A percentile compares a stretch with the other conserved stretches of the same genome.
phyloP scores from a whole-genome alignment of 1,140 invertebrate genomes.

The Acromyrmex echinatior region DNA sequence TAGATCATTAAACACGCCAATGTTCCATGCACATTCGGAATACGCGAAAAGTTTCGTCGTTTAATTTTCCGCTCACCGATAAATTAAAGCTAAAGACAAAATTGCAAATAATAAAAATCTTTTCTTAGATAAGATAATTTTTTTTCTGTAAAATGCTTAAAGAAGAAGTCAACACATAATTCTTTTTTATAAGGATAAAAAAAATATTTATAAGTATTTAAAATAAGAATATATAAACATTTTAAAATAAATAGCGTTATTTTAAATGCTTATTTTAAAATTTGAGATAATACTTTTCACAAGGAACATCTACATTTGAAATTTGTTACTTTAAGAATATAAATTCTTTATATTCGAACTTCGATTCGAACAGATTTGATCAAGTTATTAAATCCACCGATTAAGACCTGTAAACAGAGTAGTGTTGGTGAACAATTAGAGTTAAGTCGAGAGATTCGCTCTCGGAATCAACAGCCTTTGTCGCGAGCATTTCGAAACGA shows the following conservation, averaged over 20 bases:
- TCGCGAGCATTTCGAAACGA: slow-evolving; percentile 63
- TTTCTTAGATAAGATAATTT: neutral
- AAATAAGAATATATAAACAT: no score
- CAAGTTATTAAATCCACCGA: neutral
- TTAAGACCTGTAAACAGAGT: neutral
- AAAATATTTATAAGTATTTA: no score
- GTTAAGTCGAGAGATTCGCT: slow-evolving; percentile 25
- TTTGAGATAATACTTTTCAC: neutral
- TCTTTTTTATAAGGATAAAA: neutral
- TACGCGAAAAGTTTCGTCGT: neutral
- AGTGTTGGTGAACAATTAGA: neutral
- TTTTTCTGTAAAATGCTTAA: neutral
- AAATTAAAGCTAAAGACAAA: no score
- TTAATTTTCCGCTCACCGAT: neutral
- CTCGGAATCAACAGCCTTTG: slow-evolving; percentile 61
- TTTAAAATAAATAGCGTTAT: neutral
- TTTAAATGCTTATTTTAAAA: neutral
- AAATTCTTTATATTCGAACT: neutral
- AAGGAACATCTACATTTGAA: neutral
- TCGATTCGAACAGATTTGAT: neutral
- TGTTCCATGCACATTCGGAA: neutral
- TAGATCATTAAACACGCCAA: slow-evolving; percentile 8
- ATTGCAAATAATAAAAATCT: neutral
- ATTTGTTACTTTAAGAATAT: neutral
- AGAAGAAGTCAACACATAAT: neutral